Base-by-base conservation (phyloP, 2,797 vertebrate species). In the Chelon labrosus region DNA sequence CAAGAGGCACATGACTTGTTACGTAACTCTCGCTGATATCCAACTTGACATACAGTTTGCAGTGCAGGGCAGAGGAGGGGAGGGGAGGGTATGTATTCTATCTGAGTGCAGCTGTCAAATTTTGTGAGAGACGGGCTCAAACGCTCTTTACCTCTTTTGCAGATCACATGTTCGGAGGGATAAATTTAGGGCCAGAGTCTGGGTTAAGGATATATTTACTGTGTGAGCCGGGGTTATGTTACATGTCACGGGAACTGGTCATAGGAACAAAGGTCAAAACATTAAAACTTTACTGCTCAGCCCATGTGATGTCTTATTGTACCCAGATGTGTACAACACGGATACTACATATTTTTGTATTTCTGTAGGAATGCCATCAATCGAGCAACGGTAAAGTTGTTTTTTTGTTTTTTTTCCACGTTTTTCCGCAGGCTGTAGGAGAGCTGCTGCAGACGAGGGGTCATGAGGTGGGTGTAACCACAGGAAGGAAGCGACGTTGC, bases 391-490 rank as follows among this genome's bases (percentile, higher is more conserved):
- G 1, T 31, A 19, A n/a, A 8, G 7, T 11, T 73, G 38, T 67
- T 47, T 79, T 57, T 58, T 80, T 38, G 37, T 38, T 38, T 27
- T 27, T 27, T 27, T 41, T 50, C 50, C 49, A 13, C 84, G 39
- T 63, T 74, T 74, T 51, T 60, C 7, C 63, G 0, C 47, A 99
- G 97, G 96, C 96, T 65, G 93, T 96, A 3, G 98, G 98, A 50
- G 96, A 97, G 60, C 93, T 99, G 73, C 94, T 99, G 75, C 97
- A 99, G 92, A 97, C 94, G 1, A 95, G 97, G 55, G 98, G 98
- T 88, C 97, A 97, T 0, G 98, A 99, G 59, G 97, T 98, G 87
- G 98, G 98, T 3, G 98, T 99, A 59, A 99, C 98, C 79, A 99
- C 98, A 0, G 98, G 98, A 88, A 95, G 98, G 88, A 99, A 99